These are phyloP conservation scores for Ornithoptera priamus DNA, from an alignment of 2,888 invertebrate species.

Conservation along the genomic window DNA sequence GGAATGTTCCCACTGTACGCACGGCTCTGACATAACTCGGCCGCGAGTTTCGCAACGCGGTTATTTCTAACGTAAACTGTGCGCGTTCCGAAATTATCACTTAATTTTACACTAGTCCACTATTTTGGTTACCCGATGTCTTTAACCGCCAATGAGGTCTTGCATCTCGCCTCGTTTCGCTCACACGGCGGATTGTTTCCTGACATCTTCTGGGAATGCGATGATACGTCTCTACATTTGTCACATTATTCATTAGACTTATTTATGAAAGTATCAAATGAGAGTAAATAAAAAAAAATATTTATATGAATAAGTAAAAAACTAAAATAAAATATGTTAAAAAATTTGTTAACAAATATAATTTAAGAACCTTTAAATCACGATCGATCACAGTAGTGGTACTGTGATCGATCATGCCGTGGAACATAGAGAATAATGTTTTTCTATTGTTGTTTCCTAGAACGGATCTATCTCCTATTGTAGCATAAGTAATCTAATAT, in stretches of 20 bases:
- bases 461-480: too few species aligned
- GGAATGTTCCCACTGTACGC: slow-evolving; percentile 32
- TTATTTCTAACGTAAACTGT: slow-evolving; percentile 64
- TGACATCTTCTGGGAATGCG: slow-evolving; percentile 31
- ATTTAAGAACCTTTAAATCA: too few species aligned
- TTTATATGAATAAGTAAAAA: too few species aligned
- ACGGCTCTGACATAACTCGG: slow-evolving; percentile 73
- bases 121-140: slow-evolving; percentile 68
- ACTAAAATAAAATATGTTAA: too few species aligned
- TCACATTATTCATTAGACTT: neutral
- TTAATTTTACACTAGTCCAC: slow-evolving; percentile 61
- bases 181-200: slow-evolving; percentile 34
- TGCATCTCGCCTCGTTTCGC: slow-evolving; percentile 38
- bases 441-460: too few species aligned
- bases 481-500: too few species aligned
- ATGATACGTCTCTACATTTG: neutral
- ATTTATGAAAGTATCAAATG: too few species aligned
- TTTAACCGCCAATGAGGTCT: slow-evolving; percentile 75
- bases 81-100: slow-evolving; percentile 63
- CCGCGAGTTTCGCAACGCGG: slow-evolving; percentile 70
- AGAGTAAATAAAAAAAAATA: too few species aligned
- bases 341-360: too few species aligned
- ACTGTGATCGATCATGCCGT: too few species aligned
- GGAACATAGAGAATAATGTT: too few species aligned
- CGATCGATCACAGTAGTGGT: too few species aligned